Conservation (phyloP, 2,113 vertebrate species). For the Mirounga angustirostris region DNA sequence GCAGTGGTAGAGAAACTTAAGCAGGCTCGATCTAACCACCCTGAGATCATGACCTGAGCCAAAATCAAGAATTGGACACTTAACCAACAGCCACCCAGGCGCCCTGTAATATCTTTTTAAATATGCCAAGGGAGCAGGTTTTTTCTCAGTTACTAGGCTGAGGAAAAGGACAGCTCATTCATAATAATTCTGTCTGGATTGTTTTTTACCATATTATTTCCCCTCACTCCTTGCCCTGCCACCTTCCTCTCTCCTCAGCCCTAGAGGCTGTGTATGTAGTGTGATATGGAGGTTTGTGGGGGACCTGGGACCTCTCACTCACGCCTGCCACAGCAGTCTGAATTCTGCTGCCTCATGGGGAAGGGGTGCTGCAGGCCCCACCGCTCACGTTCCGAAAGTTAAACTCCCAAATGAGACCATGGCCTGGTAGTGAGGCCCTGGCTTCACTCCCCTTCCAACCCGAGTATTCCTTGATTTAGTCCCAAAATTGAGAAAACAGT, state of each 20-base stretch:
- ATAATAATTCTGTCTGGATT: background rate
- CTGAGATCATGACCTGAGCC: background rate
- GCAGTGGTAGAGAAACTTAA: background rate
- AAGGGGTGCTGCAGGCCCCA: background rate
- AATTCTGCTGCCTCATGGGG: background rate
- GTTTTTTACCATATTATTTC: background rate
- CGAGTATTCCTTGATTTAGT: conserved; percentile 8
- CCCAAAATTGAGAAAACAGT: conserved; percentile 10
- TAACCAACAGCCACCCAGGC: background rate
- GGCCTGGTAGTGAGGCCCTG: background rate
- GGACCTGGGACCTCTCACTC: background rate
- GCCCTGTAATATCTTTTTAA: background rate
- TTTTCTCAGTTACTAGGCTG: background rate
- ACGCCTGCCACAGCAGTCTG: background rate
- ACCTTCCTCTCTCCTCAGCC: background rate
- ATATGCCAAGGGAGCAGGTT: background rate
- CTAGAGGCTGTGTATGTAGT: background rate
- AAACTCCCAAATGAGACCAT: background rate
- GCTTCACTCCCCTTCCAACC: background rate
- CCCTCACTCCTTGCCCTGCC: background rate
- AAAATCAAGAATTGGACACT: background rate
- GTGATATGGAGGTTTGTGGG: background rate
- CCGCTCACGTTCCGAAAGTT: background rate
- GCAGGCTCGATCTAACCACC: background rate
- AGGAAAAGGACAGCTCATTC: background rate